These are phyloP conservation scores for Hirtodrosophila trivittata DNA, from an alignment of 2,888 invertebrate genomes.

Conservation along the genomic window DNA sequence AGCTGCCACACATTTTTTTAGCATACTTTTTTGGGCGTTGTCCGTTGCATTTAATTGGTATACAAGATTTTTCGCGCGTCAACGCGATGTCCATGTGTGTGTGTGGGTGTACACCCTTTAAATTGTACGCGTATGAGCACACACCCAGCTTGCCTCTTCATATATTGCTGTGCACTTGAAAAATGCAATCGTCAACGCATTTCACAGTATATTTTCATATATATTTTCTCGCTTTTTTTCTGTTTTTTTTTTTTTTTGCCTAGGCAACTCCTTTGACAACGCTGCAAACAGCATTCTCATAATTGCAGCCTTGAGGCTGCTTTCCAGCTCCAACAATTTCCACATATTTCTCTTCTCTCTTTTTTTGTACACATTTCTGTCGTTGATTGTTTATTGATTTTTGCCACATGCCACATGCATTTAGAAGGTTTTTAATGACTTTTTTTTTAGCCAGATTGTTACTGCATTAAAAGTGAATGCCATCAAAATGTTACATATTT, in stretches of 20 bases:
- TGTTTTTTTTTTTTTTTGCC: slow-evolving; percentile 14
- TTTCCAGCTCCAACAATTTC: slow-evolving; percentile 20
- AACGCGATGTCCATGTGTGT: slow-evolving; percentile 29
- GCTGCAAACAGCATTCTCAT: slow-evolving; percentile 43
- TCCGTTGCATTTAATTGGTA: slow-evolving; percentile 75
- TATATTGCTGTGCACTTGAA: slow-evolving; percentile 63
- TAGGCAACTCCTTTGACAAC: slow-evolving; percentile 61
- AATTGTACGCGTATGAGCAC: slow-evolving; percentile 20
- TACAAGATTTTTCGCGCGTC: slow-evolving; percentile 59
- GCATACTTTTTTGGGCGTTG: slow-evolving; percentile 72
- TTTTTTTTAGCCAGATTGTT: slow-evolving; percentile 68
- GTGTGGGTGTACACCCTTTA: slow-evolving; percentile 19
- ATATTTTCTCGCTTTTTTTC: slow-evolving; percentile 13
- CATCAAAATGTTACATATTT: slow-evolving; percentile 60
- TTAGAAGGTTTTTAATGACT: slow-evolving; percentile 72
- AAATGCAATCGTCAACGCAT: slow-evolving; percentile 71
- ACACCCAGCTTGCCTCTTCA: slow-evolving; percentile 16
- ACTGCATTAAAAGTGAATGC: slow-evolving; percentile 70
- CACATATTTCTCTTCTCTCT: slow-evolving; percentile 57
- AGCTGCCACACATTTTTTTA: slow-evolving; percentile 52
- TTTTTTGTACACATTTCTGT: slow-evolving; percentile 3
- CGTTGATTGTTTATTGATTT: slow-evolving; percentile 60
- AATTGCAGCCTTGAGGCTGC: slow-evolving; percentile 70
- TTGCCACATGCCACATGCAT: slow-evolving; percentile 54
- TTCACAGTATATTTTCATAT: slow-evolving; percentile 46